phyloP scores from a whole-genome alignment of 1,140 invertebrate genomes.

The Coelopa frigida region DNA sequence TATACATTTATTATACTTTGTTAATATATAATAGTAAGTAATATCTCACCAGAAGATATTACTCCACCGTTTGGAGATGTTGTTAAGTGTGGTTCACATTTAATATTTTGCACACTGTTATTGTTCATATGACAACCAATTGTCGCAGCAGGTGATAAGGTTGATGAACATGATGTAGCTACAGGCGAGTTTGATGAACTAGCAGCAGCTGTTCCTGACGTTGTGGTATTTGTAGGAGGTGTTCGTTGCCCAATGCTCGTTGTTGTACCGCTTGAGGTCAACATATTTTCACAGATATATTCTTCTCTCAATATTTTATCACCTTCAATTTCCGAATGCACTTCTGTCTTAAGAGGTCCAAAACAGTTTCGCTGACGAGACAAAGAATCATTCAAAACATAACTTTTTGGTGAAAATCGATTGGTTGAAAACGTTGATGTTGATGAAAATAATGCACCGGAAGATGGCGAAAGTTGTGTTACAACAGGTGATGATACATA shows the following conservation, averaged over 20 bases:
- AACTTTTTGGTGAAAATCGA: neutral
- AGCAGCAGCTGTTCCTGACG: neutral
- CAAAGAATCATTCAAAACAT: neutral
- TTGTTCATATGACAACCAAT: no score
- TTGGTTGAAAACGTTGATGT: constrained; percentile 1
- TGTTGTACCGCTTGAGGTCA: neutral
- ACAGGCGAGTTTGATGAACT: neutral
- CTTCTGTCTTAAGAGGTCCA: neutral
- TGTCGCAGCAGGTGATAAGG: no score
- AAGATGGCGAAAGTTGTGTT: neutral
- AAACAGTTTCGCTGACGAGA: no score
- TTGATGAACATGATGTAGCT: no score
- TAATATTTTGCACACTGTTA: constrained; percentile 13
- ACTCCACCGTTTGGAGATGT: constrained; percentile 21
- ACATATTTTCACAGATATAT: constrained; percentile 1
- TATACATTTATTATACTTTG: constrained; percentile 1
- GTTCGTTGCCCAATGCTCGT: neutral
- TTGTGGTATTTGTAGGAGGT: neutral
- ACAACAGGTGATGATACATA: no score
- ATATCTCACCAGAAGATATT: no score
- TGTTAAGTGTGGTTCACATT: constrained; percentile 20
- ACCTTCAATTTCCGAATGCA: neutral
- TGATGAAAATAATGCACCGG: constrained; percentile 2
- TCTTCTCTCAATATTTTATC: neutral
- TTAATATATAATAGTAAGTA: no score